Evolutionary conservation across 2,888 invertebrate genomes (phyloP).

Genomic region (Julus scanicus): DNA sequence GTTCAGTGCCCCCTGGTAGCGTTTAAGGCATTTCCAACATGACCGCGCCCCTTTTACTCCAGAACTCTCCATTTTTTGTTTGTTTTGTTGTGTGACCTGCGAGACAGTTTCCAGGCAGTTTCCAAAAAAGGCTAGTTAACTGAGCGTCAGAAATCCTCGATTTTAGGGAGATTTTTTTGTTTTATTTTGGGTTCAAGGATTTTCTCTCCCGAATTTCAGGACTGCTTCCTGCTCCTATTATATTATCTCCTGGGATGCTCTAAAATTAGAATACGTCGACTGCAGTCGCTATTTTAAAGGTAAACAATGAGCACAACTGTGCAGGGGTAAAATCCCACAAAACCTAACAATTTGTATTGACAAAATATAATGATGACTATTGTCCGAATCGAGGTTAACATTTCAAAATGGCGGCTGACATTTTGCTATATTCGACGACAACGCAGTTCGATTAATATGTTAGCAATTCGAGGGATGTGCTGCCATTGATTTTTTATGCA

Average conservation of each 20-base stretch:
- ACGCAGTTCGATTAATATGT: background rate
- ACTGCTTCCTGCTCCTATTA: background rate
- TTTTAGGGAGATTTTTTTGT: background rate
- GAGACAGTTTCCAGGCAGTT: background rate
- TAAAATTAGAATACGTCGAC: slow-evolving; percentile 18
- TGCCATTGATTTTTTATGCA: background rate
- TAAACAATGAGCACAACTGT: slow-evolving; percentile 35
- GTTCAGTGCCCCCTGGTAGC: no score
- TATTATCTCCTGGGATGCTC: slow-evolving; percentile 28
- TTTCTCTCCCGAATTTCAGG: background rate
- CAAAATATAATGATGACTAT: slow-evolving; percentile 4
- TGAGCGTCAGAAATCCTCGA: background rate
- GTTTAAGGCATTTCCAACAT: no score
- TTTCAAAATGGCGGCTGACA: background rate
- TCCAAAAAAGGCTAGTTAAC: background rate
- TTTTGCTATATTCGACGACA: background rate
- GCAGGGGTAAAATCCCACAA: slow-evolving; percentile 15
- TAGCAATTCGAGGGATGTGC: background rate
- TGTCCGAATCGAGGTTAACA: slow-evolving; percentile 30
- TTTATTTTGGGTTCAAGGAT: background rate
- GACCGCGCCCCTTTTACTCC: no score
- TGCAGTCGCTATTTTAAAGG: slow-evolving; percentile 34
- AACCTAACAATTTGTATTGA: background rate
- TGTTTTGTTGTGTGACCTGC: no score
- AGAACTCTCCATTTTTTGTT: no score